These are phyloP conservation scores for Gadus macrocephalus DNA, from an alignment of 2,113 vertebrate genomes.

Conservation along the genomic window DNA sequence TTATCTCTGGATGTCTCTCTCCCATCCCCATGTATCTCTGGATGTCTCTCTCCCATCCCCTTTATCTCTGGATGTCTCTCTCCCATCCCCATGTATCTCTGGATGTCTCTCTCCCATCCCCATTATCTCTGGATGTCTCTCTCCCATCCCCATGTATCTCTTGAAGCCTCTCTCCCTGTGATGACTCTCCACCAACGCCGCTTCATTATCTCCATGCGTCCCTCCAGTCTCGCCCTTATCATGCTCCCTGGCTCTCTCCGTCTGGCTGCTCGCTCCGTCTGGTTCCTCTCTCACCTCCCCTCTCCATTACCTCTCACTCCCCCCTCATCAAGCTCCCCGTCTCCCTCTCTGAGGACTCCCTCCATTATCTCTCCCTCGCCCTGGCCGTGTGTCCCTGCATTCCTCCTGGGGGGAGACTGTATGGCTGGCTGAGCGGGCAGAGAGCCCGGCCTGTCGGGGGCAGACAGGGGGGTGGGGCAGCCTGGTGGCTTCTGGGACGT, in stretches of 20 bases:
- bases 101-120: no score
- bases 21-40: no score
- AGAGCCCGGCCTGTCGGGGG: slow-evolving; percentile 52
- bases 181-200: background rate
- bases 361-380: background rate
- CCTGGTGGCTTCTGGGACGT: slow-evolving; percentile 45
- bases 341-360: no score
- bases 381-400: background rate
- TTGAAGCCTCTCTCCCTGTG: background rate
- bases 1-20: background rate
- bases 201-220: background rate
- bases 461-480: slow-evolving; percentile 11
- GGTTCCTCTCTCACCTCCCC: no score
- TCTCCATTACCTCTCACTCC: no score
- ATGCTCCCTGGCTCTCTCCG: no score
- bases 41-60: no score
- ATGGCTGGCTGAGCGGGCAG: slow-evolving; percentile 62
- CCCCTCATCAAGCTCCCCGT: no score
- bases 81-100: no score
- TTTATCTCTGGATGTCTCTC: no score
- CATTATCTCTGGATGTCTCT: slow-evolving; percentile 1
- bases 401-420: slow-evolving; percentile 24
- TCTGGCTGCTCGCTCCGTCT: no score
- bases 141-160: background rate
- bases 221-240: no score